Conservation (phyloP, 2,797 vertebrate genomes). For the Argentina silus region DNA sequence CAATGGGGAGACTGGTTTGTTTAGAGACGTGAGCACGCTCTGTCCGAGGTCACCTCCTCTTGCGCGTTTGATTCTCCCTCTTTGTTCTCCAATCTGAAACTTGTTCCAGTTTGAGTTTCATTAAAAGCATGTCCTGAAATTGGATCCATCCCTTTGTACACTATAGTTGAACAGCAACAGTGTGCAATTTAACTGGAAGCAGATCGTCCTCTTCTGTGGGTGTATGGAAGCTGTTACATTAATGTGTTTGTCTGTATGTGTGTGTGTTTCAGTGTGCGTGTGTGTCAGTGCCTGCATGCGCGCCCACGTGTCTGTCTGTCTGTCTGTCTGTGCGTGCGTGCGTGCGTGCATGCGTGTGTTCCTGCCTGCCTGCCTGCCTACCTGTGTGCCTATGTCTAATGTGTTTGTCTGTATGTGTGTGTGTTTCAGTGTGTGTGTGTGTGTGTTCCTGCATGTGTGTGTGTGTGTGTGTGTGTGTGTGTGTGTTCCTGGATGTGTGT, state of each 20-base stretch:
- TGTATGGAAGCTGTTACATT: conserved; percentile 32
- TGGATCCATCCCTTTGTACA: conserved; percentile 69
- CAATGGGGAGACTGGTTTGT: conserved; percentile 48
- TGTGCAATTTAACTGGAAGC: conserved; percentile 73
- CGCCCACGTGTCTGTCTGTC: conserved; percentile 28
- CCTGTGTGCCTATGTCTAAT: no score
- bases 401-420: no score
- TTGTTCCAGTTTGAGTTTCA: conserved; percentile 79
- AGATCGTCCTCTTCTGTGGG: conserved; percentile 60
- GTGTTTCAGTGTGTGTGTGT: neutral
- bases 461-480: neutral
- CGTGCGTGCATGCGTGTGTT: neutral
- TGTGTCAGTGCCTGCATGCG: neutral
- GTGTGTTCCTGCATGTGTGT: conserved; percentile 23
- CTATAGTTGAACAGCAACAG: conserved; percentile 63
- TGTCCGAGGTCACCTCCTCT: conserved; percentile 61
- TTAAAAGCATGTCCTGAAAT: conserved; percentile 79
- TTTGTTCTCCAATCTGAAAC: conserved; percentile 76
- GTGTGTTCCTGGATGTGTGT: neutral
- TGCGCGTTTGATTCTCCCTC: conserved; percentile 58
- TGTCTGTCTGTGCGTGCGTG: neutral
- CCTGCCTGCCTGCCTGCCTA: no score
- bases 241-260: conserved; percentile 24
- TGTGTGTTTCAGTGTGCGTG: neutral
- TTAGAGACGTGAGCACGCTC: conserved; percentile 57